Conservation (phyloP, 2,113 vertebrate genomes). For the Elaphurus davidianus region DNA sequence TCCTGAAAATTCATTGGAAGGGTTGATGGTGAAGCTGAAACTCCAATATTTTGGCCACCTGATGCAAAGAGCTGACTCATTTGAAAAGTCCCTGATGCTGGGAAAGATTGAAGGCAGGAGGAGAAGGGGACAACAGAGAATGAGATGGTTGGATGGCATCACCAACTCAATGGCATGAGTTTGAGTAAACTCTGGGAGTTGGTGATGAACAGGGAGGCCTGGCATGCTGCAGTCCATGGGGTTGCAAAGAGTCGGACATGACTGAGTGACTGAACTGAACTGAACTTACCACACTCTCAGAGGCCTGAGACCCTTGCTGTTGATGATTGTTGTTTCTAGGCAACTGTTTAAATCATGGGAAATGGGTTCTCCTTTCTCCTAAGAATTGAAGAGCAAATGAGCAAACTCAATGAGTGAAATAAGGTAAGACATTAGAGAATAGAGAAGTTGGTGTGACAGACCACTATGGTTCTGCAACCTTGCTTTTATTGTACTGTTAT, state of each 20-base stretch:
- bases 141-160: neutral
- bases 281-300: neutral
- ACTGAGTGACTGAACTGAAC: neutral
- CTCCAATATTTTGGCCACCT: neutral
- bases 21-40: neutral
- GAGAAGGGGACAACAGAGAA: neutral
- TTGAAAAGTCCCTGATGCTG: neutral
- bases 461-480: neutral
- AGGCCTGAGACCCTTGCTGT: neutral
- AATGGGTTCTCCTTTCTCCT: neutral
- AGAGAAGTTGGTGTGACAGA: neutral
- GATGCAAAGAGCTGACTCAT: neutral
- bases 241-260: fast-evolving
- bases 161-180: neutral
- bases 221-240: neutral
- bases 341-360: neutral
- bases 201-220: neutral
- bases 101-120: neutral
- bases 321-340: neutral
- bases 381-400: neutral
- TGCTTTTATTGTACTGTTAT: neutral
- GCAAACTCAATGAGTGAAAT: neutral
- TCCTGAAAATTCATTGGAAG: neutral
- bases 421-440: neutral
- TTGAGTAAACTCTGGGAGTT: neutral